Conservation (phyloP, 1,140 invertebrate genomes). For the Lycorma delicatula region DNA sequence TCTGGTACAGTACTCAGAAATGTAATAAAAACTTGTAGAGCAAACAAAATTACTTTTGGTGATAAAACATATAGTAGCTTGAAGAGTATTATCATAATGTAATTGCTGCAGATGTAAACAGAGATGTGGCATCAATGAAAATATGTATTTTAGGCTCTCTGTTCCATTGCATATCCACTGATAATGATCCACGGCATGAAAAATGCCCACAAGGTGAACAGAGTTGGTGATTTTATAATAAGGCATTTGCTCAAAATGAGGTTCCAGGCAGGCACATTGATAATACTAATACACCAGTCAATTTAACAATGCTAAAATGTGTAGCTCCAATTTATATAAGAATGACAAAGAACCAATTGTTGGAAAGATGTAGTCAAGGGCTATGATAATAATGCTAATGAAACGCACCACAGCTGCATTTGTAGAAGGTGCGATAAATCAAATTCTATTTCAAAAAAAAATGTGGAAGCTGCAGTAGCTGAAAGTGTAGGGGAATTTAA, state of each 20-base stretch:
- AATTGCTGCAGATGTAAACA: slow-evolving; percentile 1
- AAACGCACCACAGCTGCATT: too few species aligned
- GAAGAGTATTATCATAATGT: slow-evolving; percentile 17
- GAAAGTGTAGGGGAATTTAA: too few species aligned
- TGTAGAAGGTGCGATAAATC: too few species aligned
- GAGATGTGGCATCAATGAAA: slow-evolving; percentile 13
- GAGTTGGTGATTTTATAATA: slow-evolving; percentile 21
- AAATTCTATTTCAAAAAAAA: too few species aligned
- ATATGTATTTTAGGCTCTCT: slow-evolving; percentile 18
- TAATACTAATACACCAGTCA: not conserved
- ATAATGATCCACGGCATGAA: slow-evolving; percentile 20
- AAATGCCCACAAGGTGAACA: slow-evolving; percentile 17
- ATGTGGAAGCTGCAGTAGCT: too few species aligned
- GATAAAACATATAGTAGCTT: slow-evolving; percentile 10
- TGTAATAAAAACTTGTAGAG: slow-evolving; percentile 14
- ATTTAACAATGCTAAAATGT: not conserved
- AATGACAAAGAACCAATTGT: too few species aligned
- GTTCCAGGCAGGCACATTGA: not conserved
- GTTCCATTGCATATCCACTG: slow-evolving; percentile 18
- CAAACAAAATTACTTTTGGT: slow-evolving; percentile 15
- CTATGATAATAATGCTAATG: too few species aligned
- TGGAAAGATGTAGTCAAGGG: too few species aligned
- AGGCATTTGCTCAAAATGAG: not conserved
- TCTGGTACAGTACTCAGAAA: slow-evolving; percentile 24
- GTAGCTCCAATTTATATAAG: not conserved